Base-by-base conservation (phyloP, 2,797 vertebrate genomes). In the Pitangus sulphuratus region DNA sequence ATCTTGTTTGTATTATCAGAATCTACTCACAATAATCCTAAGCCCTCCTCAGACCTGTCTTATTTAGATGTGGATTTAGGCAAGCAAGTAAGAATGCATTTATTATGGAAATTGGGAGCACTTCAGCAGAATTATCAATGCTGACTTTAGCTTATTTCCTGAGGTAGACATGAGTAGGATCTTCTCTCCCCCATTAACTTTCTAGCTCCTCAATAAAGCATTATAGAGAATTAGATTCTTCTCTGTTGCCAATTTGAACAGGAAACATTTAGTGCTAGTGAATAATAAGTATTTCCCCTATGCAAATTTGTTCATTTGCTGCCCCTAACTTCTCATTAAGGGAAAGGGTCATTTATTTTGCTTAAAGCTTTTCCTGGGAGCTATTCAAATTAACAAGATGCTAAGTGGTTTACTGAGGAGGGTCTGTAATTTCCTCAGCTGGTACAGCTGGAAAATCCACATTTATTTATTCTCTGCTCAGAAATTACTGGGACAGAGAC, bases 361-460 rank as follows among this genome's bases (percentile, higher is more conserved):
- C 71, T 81, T 85, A 45, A 77, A 93, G 56, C 18, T 90, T 88
- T 91, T 58, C 60, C 61, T 81, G 42, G 37, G 79, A 93, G 83
- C 90, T 88, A 78, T 94, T 80, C 53, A 91, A 81, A 87, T 84
- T 91, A 96, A 89, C 53, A 80, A 85, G 64, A 96, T 93, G 84
- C 75, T 92, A 80, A 95, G 78, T 81, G 78, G 28, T 81, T 93
- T 85, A 37, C 84, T 48, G 84, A 65, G 69, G 89, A 93, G 92
- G 91, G 70, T 87, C 89, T 94, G 77, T 93, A 87, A 96, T 93
- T 95, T 93, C 87, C 84, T 85, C 79, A 56, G 47, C 95, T 35
- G 42, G 93, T 92, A 78, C 64, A 93, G 89, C 96, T 92, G 87
- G 96, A 97, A 96, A 94, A 94, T 91, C 65, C 8, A 72, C 31